Base-by-base conservation (phyloP, 2,888 invertebrate species). In the Synergus japonicus region DNA sequence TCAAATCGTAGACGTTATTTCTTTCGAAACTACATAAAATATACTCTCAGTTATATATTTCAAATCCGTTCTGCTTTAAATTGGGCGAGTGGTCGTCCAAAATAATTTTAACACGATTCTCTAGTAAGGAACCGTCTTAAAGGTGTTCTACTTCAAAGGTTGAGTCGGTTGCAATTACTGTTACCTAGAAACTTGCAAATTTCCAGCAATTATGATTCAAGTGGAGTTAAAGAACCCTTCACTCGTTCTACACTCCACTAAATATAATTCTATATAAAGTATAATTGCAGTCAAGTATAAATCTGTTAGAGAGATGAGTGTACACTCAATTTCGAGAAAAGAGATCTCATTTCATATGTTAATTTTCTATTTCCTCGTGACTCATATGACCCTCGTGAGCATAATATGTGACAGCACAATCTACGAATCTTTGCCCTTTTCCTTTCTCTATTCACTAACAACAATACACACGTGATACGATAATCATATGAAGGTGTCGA, bases 101-200 rank as follows among this genome's bases (percentile, higher is more conserved):
- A 66, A 66, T 66, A 41, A 73, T 73, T 73, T 73, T 73, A 73
- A 73, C 73, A 73, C 73, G 73, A 54, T 73, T 73, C 69, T 41
- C 54, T 22, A 54, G 37, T 73, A 54, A 73, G 69, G 49, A 49
- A 46, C 22, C 46, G 69, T 69, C 49, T 69, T 69, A 49, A 69
- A 69, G 73, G 73, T 73, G 73, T 73, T 37, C 54, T 54, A 73
- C 54, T 73, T 73, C 73, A 73, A 73, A 73, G 73, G 54, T 49
- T 73, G 18, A 44, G 22, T 73, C 37, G 29, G 37, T 54, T 49
- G 73, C 73, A 73, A 73, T 73, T 73, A 73, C 49, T 73, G 13
- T 41, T 73, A 54, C 49, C 37, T 29, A 9, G 69, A 73, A 73
- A 49, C 46, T 54, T 73, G 73, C 73, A 73, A 54, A 73, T 54